Percentiles rank a stretch among this genome's conserved stretches.
Evolutionary conservation across 2,888 invertebrate genomes (phyloP).

Genomic region (Xylophagus ater): DNA sequence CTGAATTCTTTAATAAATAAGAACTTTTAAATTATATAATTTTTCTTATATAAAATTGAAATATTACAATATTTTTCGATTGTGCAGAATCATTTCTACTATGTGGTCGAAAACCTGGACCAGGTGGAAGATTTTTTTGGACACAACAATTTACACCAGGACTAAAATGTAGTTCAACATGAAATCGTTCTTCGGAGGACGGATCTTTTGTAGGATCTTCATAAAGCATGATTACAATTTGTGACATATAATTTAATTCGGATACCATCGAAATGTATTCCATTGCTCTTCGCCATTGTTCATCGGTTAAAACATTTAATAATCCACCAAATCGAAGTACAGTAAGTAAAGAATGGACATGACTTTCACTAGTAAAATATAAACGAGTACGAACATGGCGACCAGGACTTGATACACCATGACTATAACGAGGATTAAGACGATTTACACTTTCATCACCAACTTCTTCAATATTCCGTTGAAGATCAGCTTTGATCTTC

Average conservation of each 20-base stretch:
- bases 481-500: constrained; percentile 90
- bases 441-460: constrained; percentile 94
- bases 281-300: constrained; percentile 98
- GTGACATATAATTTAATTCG: constrained; percentile 98
- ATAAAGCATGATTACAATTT: constrained; percentile 96
- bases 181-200: constrained; percentile 84
- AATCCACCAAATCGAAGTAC: constrained; percentile 88
- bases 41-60: constrained; percentile 2
- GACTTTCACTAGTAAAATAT: constrained; percentile 99
- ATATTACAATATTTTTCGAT: constrained; percentile 47
- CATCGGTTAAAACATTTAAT: constrained; percentile 77
- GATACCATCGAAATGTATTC: constrained; percentile 96
- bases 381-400: constrained; percentile 96
- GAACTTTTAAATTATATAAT: constrained; percentile 1
- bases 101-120: constrained; percentile 86
- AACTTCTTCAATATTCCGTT: constrained; percentile 82
- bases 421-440: constrained; percentile 93
- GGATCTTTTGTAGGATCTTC: constrained; percentile 97
- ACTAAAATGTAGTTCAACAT: constrained; percentile 97
- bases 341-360: constrained; percentile 94
- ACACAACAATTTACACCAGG: constrained; percentile 96
- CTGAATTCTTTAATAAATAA: constrained; percentile 42
- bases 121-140: constrained; percentile 85
- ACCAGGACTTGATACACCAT: constrained; percentile 95
- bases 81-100: constrained; percentile 72